These are phyloP conservation scores for Dromiciops gliroides DNA, from an alignment of 2,113 vertebrate genomes.

Conservation along the genomic window DNA sequence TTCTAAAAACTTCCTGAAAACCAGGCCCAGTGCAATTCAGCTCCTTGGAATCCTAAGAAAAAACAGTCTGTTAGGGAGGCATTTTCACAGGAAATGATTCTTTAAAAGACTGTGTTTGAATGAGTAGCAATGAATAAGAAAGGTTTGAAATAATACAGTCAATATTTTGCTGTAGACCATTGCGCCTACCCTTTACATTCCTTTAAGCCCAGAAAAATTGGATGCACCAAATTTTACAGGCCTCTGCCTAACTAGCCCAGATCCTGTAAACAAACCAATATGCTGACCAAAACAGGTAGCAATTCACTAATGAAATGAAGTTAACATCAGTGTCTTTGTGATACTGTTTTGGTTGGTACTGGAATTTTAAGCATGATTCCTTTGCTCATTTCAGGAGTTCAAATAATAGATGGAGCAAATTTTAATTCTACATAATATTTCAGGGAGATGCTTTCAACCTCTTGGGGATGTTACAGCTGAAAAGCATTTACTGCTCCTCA, in stretches of 20 bases:
- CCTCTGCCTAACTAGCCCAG: background rate
- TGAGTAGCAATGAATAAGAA: background rate
- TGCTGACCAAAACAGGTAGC: background rate
- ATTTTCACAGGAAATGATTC: background rate
- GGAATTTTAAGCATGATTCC: background rate
- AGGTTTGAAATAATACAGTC: background rate
- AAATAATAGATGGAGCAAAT: background rate
- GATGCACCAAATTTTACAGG: background rate
- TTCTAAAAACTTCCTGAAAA: constrained; percentile 5
- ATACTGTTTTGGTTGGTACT: background rate
- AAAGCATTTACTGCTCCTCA: background rate
- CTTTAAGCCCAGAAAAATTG: background rate
- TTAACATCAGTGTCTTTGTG: background rate
- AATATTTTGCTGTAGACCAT: background rate
- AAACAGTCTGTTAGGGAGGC: background rate
- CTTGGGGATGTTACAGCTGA: background rate
- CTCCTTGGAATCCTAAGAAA: background rate
- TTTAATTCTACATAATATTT: background rate
- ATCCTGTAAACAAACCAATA: background rate
- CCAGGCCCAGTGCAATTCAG: background rate
- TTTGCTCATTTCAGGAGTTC: background rate
- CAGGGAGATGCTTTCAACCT: background rate
- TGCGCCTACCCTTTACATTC: background rate
- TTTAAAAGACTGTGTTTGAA: background rate
- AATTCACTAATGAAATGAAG: background rate